Conservation (phyloP, 2,113 vertebrate genomes). For the Nothobranchius furzeri region DNA sequence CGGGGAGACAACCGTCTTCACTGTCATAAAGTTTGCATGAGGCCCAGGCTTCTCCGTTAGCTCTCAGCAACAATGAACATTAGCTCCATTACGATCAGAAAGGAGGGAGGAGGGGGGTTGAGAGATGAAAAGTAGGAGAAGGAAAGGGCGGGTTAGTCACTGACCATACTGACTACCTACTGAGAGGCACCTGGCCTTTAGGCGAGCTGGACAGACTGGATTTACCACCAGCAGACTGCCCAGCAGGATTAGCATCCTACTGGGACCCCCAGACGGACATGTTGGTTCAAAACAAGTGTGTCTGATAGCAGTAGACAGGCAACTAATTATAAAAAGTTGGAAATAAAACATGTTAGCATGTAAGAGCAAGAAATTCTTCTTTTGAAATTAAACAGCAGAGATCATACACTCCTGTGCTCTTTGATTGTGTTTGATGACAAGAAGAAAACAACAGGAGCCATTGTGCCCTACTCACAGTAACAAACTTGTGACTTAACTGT, state of each 20-base stretch:
- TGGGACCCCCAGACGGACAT: slow-evolving; percentile 19
- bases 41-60: slow-evolving; percentile 49
- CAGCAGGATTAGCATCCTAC: slow-evolving; percentile 22
- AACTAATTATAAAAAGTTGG: slow-evolving; percentile 2
- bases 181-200: slow-evolving; percentile 22
- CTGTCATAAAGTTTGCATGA: slow-evolving; percentile 89
- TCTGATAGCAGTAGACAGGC: background rate
- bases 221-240: slow-evolving; percentile 14
- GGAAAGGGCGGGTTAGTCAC: slow-evolving; percentile 49
- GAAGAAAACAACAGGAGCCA: background rate
- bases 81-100: slow-evolving; percentile 82
- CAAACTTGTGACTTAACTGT: background rate
- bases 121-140: slow-evolving; percentile 8
- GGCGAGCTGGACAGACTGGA: slow-evolving; percentile 31
- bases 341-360: background rate
- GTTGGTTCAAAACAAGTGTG: slow-evolving; percentile 4
- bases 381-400: background rate
- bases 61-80: slow-evolving; percentile 78
- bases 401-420: background rate
- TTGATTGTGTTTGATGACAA: background rate
- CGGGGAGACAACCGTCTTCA: slow-evolving; percentile 71
- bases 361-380: background rate
- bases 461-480: background rate
- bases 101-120: slow-evolving; percentile 10
- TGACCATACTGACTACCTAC: slow-evolving; percentile 18